A percentile compares a stretch with the other conserved stretches of the same genome.
Evolutionary conservation across 2,888 invertebrate species (phyloP).

Genomic region (Omphaloscelis lunosa): DNA sequence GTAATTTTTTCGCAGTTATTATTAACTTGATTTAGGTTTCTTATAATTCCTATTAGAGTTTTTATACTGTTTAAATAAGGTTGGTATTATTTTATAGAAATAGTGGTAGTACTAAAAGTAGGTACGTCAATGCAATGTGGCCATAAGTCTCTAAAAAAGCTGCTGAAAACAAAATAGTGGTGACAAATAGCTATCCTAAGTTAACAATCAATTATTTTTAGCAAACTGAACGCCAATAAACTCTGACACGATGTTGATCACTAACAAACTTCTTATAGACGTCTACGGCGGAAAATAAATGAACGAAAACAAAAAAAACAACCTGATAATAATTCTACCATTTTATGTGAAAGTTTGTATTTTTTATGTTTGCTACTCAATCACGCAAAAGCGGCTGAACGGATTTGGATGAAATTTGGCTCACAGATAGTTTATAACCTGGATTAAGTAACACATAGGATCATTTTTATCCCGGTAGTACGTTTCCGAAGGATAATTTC

Average conservation of each 20-base stretch:
- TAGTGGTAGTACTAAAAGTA: background rate
- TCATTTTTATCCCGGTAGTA: background rate
- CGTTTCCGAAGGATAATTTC: background rate
- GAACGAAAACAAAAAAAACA: background rate
- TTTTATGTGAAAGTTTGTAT: too few relatives aligned
- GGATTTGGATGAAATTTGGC: background rate
- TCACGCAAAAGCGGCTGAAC: background rate
- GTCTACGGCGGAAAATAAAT: conserved; percentile 2
- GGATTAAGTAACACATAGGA: background rate
- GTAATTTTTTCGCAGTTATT: background rate
- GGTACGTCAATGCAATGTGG: background rate
- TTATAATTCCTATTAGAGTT: background rate
- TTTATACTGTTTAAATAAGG: background rate
- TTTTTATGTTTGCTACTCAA: background rate
- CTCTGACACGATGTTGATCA: conserved; percentile 10
- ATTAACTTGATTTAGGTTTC: background rate
- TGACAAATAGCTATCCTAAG: background rate
- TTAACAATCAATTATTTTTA: background rate
- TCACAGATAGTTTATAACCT: background rate
- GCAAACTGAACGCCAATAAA: background rate
- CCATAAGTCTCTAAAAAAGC: background rate
- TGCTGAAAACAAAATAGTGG: background rate
- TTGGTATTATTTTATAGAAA: background rate
- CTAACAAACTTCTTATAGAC: background rate
- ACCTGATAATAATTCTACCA: background rate